phyloP scores from a whole-genome alignment of 2,113 vertebrate species.

The Mesitornis unicolor region DNA sequence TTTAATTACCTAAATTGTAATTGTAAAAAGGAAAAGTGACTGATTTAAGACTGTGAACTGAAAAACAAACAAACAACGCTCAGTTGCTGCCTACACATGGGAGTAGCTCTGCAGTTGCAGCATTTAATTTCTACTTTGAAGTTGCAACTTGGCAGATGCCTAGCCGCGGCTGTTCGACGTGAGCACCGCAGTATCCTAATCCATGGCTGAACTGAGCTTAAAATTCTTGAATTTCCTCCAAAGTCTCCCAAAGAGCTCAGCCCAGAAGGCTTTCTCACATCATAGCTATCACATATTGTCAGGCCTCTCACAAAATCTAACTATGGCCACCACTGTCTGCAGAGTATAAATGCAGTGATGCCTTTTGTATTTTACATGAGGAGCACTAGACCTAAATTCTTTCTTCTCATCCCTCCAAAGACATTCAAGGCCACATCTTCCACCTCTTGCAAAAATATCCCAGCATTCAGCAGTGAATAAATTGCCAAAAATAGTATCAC shows the following conservation, averaged over 20 bases:
- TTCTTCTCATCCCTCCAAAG: not conserved
- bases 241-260: not conserved
- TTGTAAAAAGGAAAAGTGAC: not conserved
- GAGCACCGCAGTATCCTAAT: not conserved
- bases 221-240: not conserved
- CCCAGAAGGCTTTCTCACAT: not conserved
- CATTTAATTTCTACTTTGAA: not conserved
- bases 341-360: not conserved
- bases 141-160: not conserved
- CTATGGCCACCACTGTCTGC: not conserved
- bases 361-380: not conserved
- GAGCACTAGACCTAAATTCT: not conserved
- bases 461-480: not conserved
- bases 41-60: not conserved
- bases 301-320: not conserved
- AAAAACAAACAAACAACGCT: not conserved
- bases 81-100: not conserved
- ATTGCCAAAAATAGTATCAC: not conserved
- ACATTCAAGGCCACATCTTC: not conserved
- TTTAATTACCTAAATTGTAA: not conserved
- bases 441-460: not conserved
- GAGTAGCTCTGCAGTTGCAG: conserved; percentile 3
- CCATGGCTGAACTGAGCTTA: not conserved
- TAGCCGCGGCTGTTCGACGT: not conserved
- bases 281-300: not conserved